Evolutionary conservation across 2,113 vertebrate species (phyloP).

Genomic region (Petrocephalus zakoni): DNA sequence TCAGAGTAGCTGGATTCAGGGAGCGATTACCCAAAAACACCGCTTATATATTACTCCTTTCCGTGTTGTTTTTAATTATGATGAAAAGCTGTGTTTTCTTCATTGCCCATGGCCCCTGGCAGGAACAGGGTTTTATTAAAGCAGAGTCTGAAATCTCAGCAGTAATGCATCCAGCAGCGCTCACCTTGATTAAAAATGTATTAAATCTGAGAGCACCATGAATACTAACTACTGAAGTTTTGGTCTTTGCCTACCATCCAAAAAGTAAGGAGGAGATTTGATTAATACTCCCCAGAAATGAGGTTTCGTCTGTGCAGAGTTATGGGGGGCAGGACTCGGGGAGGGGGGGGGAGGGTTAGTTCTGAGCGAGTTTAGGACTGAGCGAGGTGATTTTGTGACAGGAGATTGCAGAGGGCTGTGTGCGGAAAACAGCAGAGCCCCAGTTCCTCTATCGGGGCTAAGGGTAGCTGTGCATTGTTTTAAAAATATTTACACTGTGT

Average conservation of each 20-base stretch:
- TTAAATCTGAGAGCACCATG: constrained; percentile 59
- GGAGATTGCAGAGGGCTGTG: background rate
- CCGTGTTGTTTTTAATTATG: background rate
- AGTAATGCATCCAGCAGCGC: constrained; percentile 53
- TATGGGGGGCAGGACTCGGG: background rate
- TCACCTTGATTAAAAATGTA: constrained; percentile 66
- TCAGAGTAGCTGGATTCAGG: background rate
- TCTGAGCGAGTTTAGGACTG: no score
- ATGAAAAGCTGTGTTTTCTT: background rate
- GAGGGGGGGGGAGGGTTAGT: background rate
- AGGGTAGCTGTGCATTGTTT: constrained; percentile 52
- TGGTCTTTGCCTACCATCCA: constrained; percentile 54
- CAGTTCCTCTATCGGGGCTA: background rate
- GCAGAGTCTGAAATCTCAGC: constrained; percentile 55
- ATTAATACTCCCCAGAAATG: constrained; percentile 49
- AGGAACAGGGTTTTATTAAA: constrained; percentile 52
- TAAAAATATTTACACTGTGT: constrained; percentile 53
- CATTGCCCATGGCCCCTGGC: constrained; percentile 31
- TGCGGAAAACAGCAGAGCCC: constrained; percentile 14
- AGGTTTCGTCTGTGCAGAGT: constrained; percentile 32
- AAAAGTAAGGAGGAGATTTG: constrained; percentile 62
- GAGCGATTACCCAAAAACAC: background rate
- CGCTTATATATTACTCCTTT: background rate
- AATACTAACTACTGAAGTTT: constrained; percentile 60
- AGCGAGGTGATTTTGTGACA: background rate